A percentile compares a stretch with the other conserved stretches of the same genome.
phyloP scores from a whole-genome alignment of 2,797 vertebrate species.

The Chelon auratus region DNA sequence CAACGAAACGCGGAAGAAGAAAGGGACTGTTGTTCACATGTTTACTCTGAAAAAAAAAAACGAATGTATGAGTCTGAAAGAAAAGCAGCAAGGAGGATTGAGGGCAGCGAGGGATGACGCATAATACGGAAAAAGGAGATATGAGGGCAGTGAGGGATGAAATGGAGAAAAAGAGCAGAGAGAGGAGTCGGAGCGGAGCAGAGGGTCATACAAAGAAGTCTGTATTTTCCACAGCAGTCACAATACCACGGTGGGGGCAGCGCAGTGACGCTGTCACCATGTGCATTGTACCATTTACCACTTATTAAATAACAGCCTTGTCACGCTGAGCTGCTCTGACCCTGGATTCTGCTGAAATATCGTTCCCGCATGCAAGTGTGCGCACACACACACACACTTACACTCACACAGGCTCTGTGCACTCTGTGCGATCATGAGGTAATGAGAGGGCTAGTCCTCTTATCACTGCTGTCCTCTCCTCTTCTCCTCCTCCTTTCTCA shows the following conservation, averaged over 20 bases:
- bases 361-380: too few species aligned
- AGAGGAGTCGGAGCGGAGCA: background rate
- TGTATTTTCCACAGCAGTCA: slow-evolving; percentile 53
- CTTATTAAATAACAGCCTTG: slow-evolving; percentile 57
- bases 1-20: slow-evolving; percentile 38
- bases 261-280: slow-evolving; percentile 50
- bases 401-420: slow-evolving; percentile 6
- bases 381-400: background rate
- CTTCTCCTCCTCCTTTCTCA: slow-evolving; percentile 31
- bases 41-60: slow-evolving; percentile 32
- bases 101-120: slow-evolving; percentile 47
- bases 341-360: slow-evolving; percentile 28
- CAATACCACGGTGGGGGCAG: slow-evolving; percentile 40
- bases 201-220: slow-evolving; percentile 54
- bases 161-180: slow-evolving; percentile 39
- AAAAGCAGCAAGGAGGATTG: slow-evolving; percentile 41
- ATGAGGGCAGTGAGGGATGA: slow-evolving; percentile 43
- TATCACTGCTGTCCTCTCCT: slow-evolving; percentile 30
- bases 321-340: slow-evolving; percentile 56
- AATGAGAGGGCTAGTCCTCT: slow-evolving; percentile 41
- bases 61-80: slow-evolving; percentile 27
- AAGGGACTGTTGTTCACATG: slow-evolving; percentile 63
- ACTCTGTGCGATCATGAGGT: slow-evolving; percentile 35
- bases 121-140: slow-evolving; percentile 24
- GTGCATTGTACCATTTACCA: slow-evolving; percentile 49